A percentile compares a stretch with the other conserved stretches of the same genome.
Evolutionary conservation across 2,113 vertebrate genomes (phyloP).

Genomic region (Peromyscus californicus): DNA sequence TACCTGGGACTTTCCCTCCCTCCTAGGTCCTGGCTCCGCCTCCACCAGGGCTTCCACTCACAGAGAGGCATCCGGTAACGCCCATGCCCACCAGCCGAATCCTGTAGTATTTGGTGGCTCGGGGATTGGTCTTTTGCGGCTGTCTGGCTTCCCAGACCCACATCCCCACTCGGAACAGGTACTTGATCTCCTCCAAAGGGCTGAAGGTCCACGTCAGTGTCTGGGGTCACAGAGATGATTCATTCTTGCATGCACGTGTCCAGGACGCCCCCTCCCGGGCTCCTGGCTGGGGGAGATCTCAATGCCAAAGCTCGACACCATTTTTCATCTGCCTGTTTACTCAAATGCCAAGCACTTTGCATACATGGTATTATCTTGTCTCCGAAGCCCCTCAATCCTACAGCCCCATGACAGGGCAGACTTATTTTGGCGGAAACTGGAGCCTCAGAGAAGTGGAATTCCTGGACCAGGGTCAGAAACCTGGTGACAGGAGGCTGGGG

Average conservation of each 20-base stretch:
- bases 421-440: slow-evolving; percentile 3
- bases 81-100: slow-evolving; percentile 91
- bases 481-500: neutral
- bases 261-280: neutral
- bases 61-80: slow-evolving; percentile 66
- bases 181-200: slow-evolving; percentile 89
- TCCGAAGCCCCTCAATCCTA: neutral
- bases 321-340: neutral
- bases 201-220: slow-evolving; percentile 93
- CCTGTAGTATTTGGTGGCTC: slow-evolving; percentile 80
- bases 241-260: neutral
- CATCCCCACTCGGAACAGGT: slow-evolving; percentile 88
- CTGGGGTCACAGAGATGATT: slow-evolving; percentile 84
- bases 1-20: neutral
- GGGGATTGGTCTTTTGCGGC: neutral
- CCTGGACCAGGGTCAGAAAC: neutral
- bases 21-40: slow-evolving; percentile 50
- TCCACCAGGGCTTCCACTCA: slow-evolving; percentile 50
- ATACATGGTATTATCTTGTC: accelerated
- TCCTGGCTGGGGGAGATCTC: neutral
- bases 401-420: neutral
- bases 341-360: neutral
- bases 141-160: slow-evolving; percentile 87
- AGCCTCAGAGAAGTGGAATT: neutral
- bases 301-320: neutral